phyloP scores from a whole-genome alignment of 2,797 vertebrate genomes.

The Sebastes reedi region DNA sequence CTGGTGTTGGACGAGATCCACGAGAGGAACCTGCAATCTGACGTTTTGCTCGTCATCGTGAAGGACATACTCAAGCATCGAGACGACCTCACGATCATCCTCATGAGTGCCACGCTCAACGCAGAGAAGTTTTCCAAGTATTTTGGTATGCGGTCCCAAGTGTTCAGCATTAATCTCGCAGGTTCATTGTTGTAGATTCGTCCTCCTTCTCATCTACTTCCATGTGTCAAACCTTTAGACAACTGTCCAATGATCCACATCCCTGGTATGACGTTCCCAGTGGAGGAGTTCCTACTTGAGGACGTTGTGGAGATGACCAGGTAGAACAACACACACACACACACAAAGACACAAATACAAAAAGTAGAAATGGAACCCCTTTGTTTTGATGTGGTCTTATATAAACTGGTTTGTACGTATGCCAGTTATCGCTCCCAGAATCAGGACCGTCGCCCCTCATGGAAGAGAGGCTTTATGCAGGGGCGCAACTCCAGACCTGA shows the following conservation, averaged over 20 bases:
- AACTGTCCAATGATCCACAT: conserved; percentile 95
- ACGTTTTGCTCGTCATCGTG: conserved; percentile 92
- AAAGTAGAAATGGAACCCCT: not conserved
- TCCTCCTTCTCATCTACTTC: not conserved
- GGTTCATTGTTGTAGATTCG: not conserved
- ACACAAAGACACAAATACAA: not conserved
- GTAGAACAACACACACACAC: conserved; percentile 62
- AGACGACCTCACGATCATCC: conserved; percentile 90
- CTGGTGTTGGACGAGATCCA: conserved; percentile 97
- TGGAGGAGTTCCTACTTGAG: conserved; percentile 93
- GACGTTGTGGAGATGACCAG: conserved; percentile 92
- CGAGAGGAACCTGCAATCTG: conserved; percentile 96
- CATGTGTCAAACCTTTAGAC: conserved; percentile 72
- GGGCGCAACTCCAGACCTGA: conserved; percentile 86
- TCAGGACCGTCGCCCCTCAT: conserved; percentile 80
- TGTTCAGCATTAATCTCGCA: not conserved
- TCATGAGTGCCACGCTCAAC: conserved; percentile 98
- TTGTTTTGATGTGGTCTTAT: not conserved
- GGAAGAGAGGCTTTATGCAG: conserved; percentile 92
- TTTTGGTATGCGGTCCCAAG: conserved; percentile 83
- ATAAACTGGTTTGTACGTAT: not conserved
- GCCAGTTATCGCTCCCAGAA: conserved; percentile 87
- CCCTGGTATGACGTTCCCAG: conserved; percentile 95
- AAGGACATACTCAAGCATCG: conserved; percentile 89
- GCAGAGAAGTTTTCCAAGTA: conserved; percentile 97